These are phyloP conservation scores for Amphimedon queenslandica DNA, from an alignment of 37 sponge, comb jelly and placozoan species.

Conservation along the genomic window DNA sequence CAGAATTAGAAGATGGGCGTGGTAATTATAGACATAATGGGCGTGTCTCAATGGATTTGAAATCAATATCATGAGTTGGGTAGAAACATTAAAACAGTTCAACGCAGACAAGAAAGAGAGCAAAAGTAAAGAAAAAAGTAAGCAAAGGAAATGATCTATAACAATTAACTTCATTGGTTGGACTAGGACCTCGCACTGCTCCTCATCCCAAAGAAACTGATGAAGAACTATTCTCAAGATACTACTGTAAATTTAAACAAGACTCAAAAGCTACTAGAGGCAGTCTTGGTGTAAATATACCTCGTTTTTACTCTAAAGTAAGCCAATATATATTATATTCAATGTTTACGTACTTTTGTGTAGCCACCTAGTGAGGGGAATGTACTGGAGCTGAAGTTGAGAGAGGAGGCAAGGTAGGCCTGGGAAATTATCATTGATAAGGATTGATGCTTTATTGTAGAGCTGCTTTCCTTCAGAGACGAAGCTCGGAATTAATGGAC, in stretches of 20 bases:
- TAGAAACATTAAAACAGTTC: constrained; percentile 10
- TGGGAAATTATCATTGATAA: neutral
- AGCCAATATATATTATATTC: neutral
- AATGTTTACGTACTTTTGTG: neutral
- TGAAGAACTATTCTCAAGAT: constrained; percentile 43
- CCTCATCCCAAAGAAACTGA: constrained; percentile 17
- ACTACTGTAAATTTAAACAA: constrained; percentile 48
- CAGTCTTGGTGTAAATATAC: neutral
- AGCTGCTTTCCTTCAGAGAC: constrained; percentile 61
- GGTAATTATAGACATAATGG: too few relatives aligned
- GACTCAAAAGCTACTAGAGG: neutral
- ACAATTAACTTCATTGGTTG: too few relatives aligned
- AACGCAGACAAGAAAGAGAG: constrained; percentile 14
- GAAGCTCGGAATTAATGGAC: constrained; percentile 61
- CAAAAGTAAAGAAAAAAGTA: too few relatives aligned
- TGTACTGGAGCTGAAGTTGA: constrained; percentile 78
- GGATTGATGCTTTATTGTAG: constrained; percentile 11
- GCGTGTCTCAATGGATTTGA: neutral
- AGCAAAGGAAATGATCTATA: too few relatives aligned
- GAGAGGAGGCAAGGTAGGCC: constrained; percentile 79
- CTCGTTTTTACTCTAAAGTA: constrained; percentile 72
- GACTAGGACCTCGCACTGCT: too few relatives aligned
- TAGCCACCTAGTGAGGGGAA: constrained; percentile 83
- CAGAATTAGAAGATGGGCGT: neutral
- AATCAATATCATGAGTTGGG: constrained; percentile 20